A percentile compares a stretch with the other conserved stretches of the same genome.
These are phyloP conservation scores for Crax fasciolata DNA, from an alignment of 2,797 vertebrate genomes.

Conservation along the genomic window DNA sequence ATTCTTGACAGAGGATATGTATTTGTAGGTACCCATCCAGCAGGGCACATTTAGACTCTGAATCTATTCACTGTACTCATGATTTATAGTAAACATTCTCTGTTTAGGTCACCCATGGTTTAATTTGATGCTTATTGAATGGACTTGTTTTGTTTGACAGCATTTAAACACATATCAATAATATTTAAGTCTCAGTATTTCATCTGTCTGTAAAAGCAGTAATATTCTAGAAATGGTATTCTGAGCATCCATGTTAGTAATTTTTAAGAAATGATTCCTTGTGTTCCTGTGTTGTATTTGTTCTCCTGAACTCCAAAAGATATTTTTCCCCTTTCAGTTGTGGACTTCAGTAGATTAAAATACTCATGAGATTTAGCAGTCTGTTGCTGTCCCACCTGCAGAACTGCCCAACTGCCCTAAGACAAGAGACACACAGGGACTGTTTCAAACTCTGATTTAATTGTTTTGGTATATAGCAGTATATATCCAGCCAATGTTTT, in stretches of 20 bases:
- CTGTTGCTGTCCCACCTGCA: conserved; percentile 16
- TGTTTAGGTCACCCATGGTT: conserved; percentile 19
- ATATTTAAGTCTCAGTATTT: neutral
- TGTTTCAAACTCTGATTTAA: neutral
- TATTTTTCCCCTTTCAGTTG: neutral
- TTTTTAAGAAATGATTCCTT: neutral
- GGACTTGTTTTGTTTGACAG: neutral
- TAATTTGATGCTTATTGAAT: neutral
- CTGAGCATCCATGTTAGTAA: accelerated
- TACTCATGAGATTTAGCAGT: neutral
- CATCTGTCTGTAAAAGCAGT: neutral
- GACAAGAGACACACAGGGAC: neutral
- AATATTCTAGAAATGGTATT: neutral
- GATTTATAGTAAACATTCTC: conserved; percentile 47
- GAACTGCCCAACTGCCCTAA: neutral
- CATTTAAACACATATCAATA: conserved; percentile 1
- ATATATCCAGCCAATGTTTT: neutral
- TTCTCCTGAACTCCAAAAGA: neutral
- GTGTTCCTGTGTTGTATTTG: neutral
- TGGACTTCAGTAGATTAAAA: neutral
- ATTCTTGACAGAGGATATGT: neutral
- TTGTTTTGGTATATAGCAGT: neutral
- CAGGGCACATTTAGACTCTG: neutral
- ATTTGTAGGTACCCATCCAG: neutral
- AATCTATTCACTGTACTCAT: conserved; percentile 1